Evolutionary conservation across 2,888 invertebrate genomes (phyloP).

Genomic region (Drosophila neonasuta): DNA sequence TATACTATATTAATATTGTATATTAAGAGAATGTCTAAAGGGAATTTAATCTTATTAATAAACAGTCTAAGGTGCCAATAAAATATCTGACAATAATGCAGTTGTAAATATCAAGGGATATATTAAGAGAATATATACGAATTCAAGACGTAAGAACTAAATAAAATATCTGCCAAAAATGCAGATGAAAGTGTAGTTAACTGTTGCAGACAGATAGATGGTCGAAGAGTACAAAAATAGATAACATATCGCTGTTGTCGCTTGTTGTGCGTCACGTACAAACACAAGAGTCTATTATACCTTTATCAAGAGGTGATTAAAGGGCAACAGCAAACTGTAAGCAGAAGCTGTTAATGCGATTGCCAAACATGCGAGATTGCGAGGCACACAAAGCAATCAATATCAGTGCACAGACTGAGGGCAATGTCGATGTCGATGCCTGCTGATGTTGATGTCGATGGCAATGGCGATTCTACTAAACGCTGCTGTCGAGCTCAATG

Average conservation of each 20-base stretch:
- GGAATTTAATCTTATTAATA: too few species aligned
- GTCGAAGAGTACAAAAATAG: too few species aligned
- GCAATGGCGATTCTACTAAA: slow-evolving; percentile 3
- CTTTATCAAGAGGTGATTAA: not conserved
- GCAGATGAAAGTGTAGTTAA: too few species aligned
- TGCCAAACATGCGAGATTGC: slow-evolving; percentile 38
- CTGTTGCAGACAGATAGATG: too few species aligned
- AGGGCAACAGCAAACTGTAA: slow-evolving; percentile 6
- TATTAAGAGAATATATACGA: too few species aligned
- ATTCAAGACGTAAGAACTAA: too few species aligned
- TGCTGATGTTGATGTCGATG: not conserved
- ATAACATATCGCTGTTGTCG: not conserved
- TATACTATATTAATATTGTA: too few species aligned
- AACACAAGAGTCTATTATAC: not conserved
- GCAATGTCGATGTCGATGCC: not conserved
- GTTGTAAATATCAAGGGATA: too few species aligned
- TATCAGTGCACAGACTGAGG: slow-evolving; percentile 1
- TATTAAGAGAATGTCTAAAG: too few species aligned
- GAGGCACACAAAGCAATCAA: slow-evolving; percentile 10
- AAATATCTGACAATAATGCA: too few species aligned
- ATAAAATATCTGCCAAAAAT: too few species aligned
- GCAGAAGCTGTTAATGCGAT: slow-evolving; percentile 36
- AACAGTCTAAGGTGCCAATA: too few species aligned
- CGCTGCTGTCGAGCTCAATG: slow-evolving; percentile 48
- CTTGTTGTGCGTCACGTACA: not conserved